Evolutionary conservation across 2,888 invertebrate species (phyloP), one percentile per base, ranked within the genome.

Genomic region (Euplexia lucipara): DNA sequence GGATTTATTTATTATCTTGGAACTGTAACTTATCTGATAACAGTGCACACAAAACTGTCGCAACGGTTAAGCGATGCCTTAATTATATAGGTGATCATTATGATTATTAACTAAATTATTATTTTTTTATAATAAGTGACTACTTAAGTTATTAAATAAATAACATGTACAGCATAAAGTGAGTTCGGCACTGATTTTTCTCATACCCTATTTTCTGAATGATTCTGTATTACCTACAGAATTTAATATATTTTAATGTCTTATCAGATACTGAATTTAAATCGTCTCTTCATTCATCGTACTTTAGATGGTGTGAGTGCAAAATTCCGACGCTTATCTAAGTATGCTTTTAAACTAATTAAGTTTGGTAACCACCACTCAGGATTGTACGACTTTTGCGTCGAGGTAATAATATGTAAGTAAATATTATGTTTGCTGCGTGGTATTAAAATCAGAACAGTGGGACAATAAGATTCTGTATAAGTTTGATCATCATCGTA

Each of bases 271-370:
- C 37, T 56, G 48, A 20, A 54, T 47, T 60, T 52, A 45, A 47
- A 70, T 70, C 30, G 16, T 60, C 44, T n/a, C 47, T 63, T 47
- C 48, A 44, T 54, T 42, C 48, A 18, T 22, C 26, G 41, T 42
- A 66, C 65, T 61, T 52, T 26, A 44, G 32, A 47, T 60, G 67
- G 61, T 58, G 68, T 54, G 54, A 69, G 67, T 49, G 58, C 54
- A 6, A 71, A 71, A 63, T 75, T 66, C 32, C 61, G 58, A 44
- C 48, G 62, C 45, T 64, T 63, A 54, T 57, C 58, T 70, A 63
- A 73, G 68, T 74, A 74, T 62, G 81, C 81, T 84, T 79, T 84
- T 82, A 83, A 79, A 83, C 71, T 83, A 84, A 83, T 83, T 84
- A 83, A 72, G 75, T 65, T 70, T 75, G 65, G 70, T 67, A 75